Percentiles rank a stretch among this genome's conserved stretches.
phyloP scores from a whole-genome alignment of 1,140 invertebrate genomes.

The Aphelinus atriplicis region DNA sequence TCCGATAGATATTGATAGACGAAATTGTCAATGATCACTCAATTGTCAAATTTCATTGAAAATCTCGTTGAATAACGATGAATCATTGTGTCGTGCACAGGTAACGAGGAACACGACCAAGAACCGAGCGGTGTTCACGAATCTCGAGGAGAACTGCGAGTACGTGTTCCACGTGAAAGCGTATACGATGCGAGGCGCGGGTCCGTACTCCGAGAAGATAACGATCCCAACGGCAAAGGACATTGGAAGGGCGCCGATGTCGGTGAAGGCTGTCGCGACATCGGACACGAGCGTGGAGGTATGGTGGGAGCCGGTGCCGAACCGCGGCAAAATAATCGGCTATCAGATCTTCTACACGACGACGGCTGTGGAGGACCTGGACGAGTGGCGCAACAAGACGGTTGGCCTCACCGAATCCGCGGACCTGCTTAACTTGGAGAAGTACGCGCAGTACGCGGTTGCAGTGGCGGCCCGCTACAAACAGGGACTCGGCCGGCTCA shows the following conservation, averaged over 20 bases:
- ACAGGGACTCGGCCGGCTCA: conserved; percentile 76
- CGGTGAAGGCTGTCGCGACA: conserved; percentile 90
- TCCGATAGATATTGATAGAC: too few species aligned
- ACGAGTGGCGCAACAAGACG: conserved; percentile 88
- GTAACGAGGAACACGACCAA: conserved; percentile 75
- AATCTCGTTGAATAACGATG: too few species aligned
- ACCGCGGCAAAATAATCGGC: conserved; percentile 84
- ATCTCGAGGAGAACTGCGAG: conserved; percentile 94
- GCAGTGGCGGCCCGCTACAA: conserved; percentile 88
- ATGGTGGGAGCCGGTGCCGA: conserved; percentile 93
- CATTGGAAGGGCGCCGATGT: conserved; percentile 89
- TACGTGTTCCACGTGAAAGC: conserved; percentile 94
- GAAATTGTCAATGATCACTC: too few species aligned
- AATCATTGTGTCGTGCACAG: conserved; percentile 49
- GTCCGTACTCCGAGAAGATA: conserved; percentile 89
- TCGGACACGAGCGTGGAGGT: conserved; percentile 88
- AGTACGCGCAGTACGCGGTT: conserved; percentile 91
- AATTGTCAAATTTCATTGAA: too few species aligned
- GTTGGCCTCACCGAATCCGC: conserved; percentile 89
- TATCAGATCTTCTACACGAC: conserved; percentile 94
- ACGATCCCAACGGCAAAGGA: conserved; percentile 87
- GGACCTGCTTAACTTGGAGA: conserved; percentile 90
- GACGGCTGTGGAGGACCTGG: conserved; percentile 90
- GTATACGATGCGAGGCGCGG: conserved; percentile 87
- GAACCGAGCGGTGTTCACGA: conserved; percentile 87